These are phyloP conservation scores for Agelastica alni DNA, from an alignment of 2,888 invertebrate genomes.

Conservation along the genomic window DNA sequence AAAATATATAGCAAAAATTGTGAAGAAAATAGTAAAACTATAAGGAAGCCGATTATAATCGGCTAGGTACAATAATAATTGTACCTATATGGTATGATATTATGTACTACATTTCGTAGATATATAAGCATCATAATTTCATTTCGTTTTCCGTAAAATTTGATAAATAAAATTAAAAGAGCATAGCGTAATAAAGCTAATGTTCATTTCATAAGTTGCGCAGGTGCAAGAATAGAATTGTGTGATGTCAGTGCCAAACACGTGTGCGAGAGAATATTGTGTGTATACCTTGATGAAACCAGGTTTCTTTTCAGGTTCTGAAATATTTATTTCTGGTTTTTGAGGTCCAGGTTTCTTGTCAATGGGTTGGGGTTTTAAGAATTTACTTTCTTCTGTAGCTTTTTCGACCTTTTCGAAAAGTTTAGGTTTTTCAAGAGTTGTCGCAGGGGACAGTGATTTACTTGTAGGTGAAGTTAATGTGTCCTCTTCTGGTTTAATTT, in stretches of 20 bases:
- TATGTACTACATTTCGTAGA: too few relatives aligned
- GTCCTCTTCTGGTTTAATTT: slow-evolving; percentile 23
- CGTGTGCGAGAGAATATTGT: not conserved
- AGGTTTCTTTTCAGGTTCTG: slow-evolving; percentile 40
- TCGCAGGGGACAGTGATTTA: not conserved
- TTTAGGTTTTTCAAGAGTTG: slow-evolving; percentile 13
- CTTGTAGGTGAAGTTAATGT: slow-evolving; percentile 4
- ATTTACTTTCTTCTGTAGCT: slow-evolving; percentile 32
- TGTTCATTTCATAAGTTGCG: too few relatives aligned
- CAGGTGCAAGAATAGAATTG: slow-evolving; percentile 3
- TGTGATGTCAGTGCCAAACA: slow-evolving; percentile 6
- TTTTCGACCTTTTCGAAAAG: slow-evolving; percentile 10
- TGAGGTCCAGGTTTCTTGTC: slow-evolving; percentile 39
- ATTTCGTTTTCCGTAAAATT: too few relatives aligned
- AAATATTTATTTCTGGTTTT: slow-evolving; percentile 42
- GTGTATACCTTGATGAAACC: slow-evolving; percentile 41
- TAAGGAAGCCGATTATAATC: too few relatives aligned
- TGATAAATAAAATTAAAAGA: too few relatives aligned
- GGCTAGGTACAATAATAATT: too few relatives aligned
- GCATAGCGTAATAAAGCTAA: too few relatives aligned
- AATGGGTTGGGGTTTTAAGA: slow-evolving; percentile 29
- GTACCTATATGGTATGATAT: too few relatives aligned
- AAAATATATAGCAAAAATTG: too few relatives aligned
- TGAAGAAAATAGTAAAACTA: too few relatives aligned
- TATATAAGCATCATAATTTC: too few relatives aligned